Base-by-base conservation (phyloP, 2,888 invertebrate genomes). In the Melieria picta region DNA sequence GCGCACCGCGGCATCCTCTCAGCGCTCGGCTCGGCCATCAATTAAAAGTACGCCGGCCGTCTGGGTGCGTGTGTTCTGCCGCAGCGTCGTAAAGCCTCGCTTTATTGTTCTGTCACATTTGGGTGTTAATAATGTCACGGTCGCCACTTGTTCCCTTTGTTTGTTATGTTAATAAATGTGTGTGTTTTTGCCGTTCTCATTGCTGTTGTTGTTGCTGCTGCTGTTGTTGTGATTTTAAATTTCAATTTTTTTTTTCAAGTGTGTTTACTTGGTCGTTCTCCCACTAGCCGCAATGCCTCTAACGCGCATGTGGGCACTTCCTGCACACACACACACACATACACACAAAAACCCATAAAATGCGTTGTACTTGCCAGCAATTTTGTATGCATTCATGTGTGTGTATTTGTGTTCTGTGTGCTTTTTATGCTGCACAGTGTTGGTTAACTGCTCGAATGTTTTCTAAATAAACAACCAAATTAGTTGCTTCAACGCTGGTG, bases 51-150 rank as follows among this genome's bases (percentile, higher is more conserved):
- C 30, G 30, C 30, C 30, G 30, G 30, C 30, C 30, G 30, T 30
- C 30, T 30, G 30, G 30, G 30, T 30, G 30, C 30, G 30, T 30
- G 30, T 30, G 30, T 30, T 30, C 1, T 2, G 30, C 30, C 30
- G 30, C 30, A 30, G 30, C 30, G 30, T 30, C 30, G 30, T 30
- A 30, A 30, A 30, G 58, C 48, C 48, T 68, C 55, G 52, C 46
- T 69, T 69, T 62, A 76, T 76, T 77, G 73, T 76, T 65, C 66
- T 76, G 76, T 74, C 76, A 76, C 73, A 74, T 77, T 76, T 75
- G 56, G 74, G 77, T 76, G 77, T 77, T 77, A 77, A 77, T 77
- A 76, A 76, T 76, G 74, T 76, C 77, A 73, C 58, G 71, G 70
- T 71, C 68, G 74, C 75, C 75, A 75, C 76, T 77, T 77, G 77